A percentile compares a stretch with the other conserved stretches of the same genome.
phyloP scores from a whole-genome alignment of 2,113 vertebrate genomes.

The Pterophyllum scalare region DNA sequence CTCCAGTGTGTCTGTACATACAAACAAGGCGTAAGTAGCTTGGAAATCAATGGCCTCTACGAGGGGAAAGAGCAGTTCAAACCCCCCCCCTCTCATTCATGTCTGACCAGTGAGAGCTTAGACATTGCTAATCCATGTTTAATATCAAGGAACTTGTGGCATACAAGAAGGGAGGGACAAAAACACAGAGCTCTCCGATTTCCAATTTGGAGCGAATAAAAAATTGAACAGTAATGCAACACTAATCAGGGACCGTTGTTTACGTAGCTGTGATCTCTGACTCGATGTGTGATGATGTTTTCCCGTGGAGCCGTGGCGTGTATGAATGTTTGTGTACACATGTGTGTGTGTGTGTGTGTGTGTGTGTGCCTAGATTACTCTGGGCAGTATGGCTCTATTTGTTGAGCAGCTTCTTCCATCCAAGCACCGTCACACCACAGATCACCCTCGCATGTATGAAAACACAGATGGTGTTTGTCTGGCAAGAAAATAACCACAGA shows the following conservation, averaged over 20 bases:
- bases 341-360: conserved; percentile 21
- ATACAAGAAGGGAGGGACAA: conserved; percentile 2
- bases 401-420: conserved; percentile 46
- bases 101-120: conserved; percentile 56
- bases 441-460: conserved; percentile 25
- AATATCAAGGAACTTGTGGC: conserved; percentile 71
- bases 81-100: conserved; percentile 6
- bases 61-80: conserved; percentile 22
- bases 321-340: conserved; percentile 60
- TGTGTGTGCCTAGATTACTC: conserved; percentile 39
- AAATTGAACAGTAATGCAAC: conserved; percentile 81
- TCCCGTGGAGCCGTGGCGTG: conserved; percentile 22
- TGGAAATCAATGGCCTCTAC: conserved; percentile 70
- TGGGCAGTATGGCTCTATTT: conserved; percentile 40
- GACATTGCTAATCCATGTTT: conserved; percentile 79
- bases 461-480: conserved; percentile 15
- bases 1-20: conserved; percentile 80
- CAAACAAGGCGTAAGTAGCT: conserved; percentile 79
- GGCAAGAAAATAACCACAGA: neutral
- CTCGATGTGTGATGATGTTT: conserved; percentile 56
- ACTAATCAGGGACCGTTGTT: conserved; percentile 81
- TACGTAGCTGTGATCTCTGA: conserved; percentile 77
- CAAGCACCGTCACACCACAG: conserved; percentile 36
- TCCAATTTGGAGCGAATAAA: conserved; percentile 82
- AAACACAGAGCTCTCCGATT: conserved; percentile 45